Evolutionary conservation across 2,797 vertebrate genomes (phyloP).

Genomic region (Florisuga fusca): DNA sequence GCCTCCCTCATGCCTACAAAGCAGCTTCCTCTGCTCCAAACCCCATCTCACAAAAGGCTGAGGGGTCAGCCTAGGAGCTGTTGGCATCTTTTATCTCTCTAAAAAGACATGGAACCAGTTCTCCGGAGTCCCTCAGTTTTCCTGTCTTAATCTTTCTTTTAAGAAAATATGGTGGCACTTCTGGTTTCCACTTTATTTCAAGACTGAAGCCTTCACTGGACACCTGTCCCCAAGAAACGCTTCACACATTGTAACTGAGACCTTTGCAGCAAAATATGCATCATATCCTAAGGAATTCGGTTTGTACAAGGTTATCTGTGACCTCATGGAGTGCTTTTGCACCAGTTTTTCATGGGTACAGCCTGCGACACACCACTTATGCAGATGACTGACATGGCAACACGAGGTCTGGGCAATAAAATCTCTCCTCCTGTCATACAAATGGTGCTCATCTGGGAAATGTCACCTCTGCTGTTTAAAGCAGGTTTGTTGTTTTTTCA

Average conservation of each 20-base stretch:
- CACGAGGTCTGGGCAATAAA: neutral
- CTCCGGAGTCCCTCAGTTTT: neutral
- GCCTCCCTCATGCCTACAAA: neutral
- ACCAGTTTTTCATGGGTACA: neutral
- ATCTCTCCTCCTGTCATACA: neutral
- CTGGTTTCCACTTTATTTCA: neutral
- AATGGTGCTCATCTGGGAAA: neutral
- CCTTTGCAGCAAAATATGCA: neutral
- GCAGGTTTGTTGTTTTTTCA: neutral
- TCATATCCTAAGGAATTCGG: no score
- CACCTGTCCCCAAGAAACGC: neutral
- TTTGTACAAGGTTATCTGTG: neutral
- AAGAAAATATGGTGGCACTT: neutral
- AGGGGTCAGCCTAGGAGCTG: neutral
- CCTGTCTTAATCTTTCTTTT: neutral
- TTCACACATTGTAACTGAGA: neutral
- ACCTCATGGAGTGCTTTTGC: neutral
- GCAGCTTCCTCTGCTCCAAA: neutral
- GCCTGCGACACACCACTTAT: neutral
- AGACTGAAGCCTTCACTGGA: neutral
- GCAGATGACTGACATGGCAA: neutral
- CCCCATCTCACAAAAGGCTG: neutral
- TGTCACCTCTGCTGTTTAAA: conserved; percentile 24
- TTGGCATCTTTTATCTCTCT: neutral
- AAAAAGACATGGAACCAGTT: neutral